Evolutionary conservation across 2,888 invertebrate species (phyloP), one percentile per base, ranked within the genome.

Genomic region (Chymomyza fuscimana): DNA sequence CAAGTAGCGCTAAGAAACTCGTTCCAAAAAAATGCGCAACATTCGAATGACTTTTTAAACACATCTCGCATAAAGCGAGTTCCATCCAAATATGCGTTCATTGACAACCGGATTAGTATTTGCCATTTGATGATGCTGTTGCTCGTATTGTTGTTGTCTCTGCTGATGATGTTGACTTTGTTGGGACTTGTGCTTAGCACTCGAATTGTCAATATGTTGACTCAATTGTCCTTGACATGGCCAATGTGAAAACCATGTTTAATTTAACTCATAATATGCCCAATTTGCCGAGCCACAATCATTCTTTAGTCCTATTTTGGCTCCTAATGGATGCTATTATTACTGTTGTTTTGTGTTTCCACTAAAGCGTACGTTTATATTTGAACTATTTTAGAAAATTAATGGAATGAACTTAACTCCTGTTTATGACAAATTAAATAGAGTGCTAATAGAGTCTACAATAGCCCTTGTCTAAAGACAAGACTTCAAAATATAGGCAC

Each of bases 131-230:
- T 22, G 54, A 16, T 22, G 22, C 9, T 54, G 54, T n/a, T 25
- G 0, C 51, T 51, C 16, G 6, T 54, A 16, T 22, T 54, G 16
- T 22, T 22, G 19, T 54, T 54, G 19, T 16, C 12, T 9, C 6
- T 9, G 54, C 22, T 22, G 54, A 54, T 54, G 54, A 19, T 19
- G 54, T 54, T 54, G 22, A 19, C 54, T 46, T 46, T 46, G 40
- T 46, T 46, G 40, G 40, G 12, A 46, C 54, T 54, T 54, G 54
- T 22, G n/a, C 22, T n/a, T 54, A 22, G 22, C 54, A 19, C 54
- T 54, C 19, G 22, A 54, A 19, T 54, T 54, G 54, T 54, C 54
- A 54, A 19, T 54, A 54, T 16, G 54, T 46, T 46, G 40, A 46
- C 54, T 22, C 22, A 54, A 54, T 54, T 54, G 54, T 54, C 15